Evolutionary conservation across 2,113 vertebrate species (phyloP), one percentile per base, ranked within the genome.

Genomic region (Axis porcinus): DNA sequence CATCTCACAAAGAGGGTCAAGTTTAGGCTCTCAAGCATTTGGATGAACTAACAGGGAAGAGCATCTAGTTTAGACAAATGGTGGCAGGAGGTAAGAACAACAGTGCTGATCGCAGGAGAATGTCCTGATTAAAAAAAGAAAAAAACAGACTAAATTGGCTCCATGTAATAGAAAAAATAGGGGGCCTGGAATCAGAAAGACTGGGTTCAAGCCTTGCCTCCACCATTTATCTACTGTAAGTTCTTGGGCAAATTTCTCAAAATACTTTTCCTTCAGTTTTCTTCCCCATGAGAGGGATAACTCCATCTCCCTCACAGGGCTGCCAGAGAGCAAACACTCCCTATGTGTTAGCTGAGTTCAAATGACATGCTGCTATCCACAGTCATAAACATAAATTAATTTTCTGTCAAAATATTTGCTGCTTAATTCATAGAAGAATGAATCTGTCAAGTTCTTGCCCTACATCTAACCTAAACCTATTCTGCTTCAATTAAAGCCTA

Each of bases 321-420:
- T 92, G 70, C 70, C 47, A 58, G 74, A 74, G 45, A 60, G 43
- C 19, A 23, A 83, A 28, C 27, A 82, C 40, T 87, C 84, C 45
- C 1, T 62, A 50, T 1, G 9, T 50, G 21, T 86, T 19, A 47
- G 25, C 0, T 78, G 58, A 95, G 33, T 1, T 40, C 82, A 93
- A 82, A 78, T 57, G 93, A 94, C 93, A 97, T 50, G 33, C 21
- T 95, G 94, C 86, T 94, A 86, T 57, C 93, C 82, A 95, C 52
- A 90, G 88, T 74, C 84, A 74, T 54, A 97, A 96, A 97, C 85
- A 94, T 21, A 91, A 96, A 81, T 60, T 87, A 88, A 94, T 86
- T 96, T 89, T 96, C 81, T 89, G 86, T 95, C 97, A 95, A 96
- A 98, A 97, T 86, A 97, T 92, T 91, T 94, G n/a, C 85, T 87